Conservation (phyloP, 2,113 vertebrate species). For the Eubucco bourcierii region DNA sequence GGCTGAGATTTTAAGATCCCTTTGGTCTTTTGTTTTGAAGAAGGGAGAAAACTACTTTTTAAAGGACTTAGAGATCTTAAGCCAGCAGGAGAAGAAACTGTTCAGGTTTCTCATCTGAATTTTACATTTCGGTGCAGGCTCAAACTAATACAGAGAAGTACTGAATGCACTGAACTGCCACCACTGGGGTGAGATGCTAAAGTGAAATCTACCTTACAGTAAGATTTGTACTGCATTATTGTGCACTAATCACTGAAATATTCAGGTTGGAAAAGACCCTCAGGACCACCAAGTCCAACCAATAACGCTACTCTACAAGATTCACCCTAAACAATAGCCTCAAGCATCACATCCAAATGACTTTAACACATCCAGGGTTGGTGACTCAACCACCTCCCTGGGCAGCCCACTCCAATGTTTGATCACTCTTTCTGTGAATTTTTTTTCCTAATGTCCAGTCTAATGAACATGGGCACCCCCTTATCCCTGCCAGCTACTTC, state of each 20-base stretch:
- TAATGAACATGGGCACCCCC: accelerated
- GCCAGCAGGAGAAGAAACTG: neutral
- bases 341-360: no score
- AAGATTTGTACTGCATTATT: neutral
- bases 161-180: neutral
- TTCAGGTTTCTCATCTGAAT: neutral
- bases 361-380: no score
- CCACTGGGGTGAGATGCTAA: neutral
- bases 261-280: no score
- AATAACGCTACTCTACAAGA: no score
- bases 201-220: neutral
- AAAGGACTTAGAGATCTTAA: neutral
- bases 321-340: no score
- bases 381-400: no score
- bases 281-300: no score
- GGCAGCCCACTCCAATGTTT: no score
- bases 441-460: no score
- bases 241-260: neutral
- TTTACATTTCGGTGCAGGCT: neutral
- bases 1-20: slow-evolving; percentile 15
- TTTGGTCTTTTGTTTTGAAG: slow-evolving; percentile 47
- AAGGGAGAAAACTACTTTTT: neutral
- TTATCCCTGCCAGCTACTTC: neutral
- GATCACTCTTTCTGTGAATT: no score
- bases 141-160: neutral